These are phyloP conservation scores for Leptinotarsa undecemlineata DNA, from an alignment of 1,140 invertebrate species.

Conservation along the genomic window DNA sequence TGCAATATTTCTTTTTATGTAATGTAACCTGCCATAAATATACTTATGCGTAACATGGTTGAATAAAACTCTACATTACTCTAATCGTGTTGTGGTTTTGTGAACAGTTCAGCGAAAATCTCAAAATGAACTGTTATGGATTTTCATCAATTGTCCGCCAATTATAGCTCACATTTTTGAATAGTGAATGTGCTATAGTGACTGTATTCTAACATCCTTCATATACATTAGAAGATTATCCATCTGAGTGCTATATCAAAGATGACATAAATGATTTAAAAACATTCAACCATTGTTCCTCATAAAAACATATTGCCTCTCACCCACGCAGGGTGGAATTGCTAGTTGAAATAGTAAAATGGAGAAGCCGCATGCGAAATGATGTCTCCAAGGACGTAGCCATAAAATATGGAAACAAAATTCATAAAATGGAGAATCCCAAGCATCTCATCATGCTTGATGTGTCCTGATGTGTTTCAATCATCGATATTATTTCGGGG, in stretches of 20 bases:
- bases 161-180: too few relatives aligned
- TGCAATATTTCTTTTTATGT: too few relatives aligned
- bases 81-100: too few relatives aligned
- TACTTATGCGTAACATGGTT: too few relatives aligned
- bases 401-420: constrained; percentile 50
- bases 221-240: too few relatives aligned
- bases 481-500: constrained; percentile 44
- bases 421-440: constrained; percentile 51
- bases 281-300: neutral
- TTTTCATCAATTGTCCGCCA: too few relatives aligned
- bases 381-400: constrained; percentile 40
- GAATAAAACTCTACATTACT: too few relatives aligned
- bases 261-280: constrained; percentile 4
- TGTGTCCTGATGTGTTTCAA: constrained; percentile 46
- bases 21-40: too few relatives aligned
- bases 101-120: too few relatives aligned
- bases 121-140: too few relatives aligned
- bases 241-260: neutral
- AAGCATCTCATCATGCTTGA: constrained; percentile 49
- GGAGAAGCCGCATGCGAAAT: constrained; percentile 38
- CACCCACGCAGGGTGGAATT: constrained; percentile 1
- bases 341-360: constrained; percentile 39
- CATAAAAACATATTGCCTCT: constrained; percentile 13
- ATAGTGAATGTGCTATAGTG: too few relatives aligned
- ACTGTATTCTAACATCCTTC: too few relatives aligned